Conservation (phyloP, 2,797 vertebrate species). For the Phrynocephalus vlangalii region DNA sequence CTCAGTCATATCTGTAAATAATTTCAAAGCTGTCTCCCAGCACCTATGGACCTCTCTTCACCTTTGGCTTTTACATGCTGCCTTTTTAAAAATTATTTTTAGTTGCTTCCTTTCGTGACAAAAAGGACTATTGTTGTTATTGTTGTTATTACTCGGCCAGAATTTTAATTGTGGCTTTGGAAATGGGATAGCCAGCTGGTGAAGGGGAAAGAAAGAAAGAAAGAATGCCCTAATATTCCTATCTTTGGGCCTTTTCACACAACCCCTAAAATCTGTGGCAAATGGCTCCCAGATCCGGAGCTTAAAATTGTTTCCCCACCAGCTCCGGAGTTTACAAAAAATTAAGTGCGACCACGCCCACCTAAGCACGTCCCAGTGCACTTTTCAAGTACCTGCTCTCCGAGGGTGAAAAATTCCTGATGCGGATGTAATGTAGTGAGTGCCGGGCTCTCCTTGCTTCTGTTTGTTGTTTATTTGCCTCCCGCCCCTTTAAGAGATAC, state of each 20-base stretch:
- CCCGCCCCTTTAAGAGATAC: too few species aligned
- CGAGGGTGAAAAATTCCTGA: too few species aligned
- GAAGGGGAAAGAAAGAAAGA: background rate
- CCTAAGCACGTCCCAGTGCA: too few species aligned
- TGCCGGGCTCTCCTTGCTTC: too few species aligned
- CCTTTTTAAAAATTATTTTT: constrained; percentile 16
- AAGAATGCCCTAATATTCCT: background rate
- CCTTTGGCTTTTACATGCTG: constrained; percentile 55
- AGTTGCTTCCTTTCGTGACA: constrained; percentile 35
- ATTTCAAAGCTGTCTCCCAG: constrained; percentile 62
- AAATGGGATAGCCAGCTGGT: background rate
- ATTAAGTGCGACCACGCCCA: too few species aligned
- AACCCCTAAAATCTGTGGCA: too few species aligned
- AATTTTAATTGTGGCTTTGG: constrained; percentile 20
- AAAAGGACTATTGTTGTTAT: background rate
- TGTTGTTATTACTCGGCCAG: constrained; percentile 16
- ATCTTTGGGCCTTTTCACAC: background rate
- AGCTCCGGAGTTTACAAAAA: too few species aligned
- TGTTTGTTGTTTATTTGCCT: too few species aligned
- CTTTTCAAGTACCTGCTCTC: too few species aligned
- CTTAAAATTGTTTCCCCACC: too few species aligned
- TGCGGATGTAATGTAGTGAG: too few species aligned
- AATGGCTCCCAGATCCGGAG: too few species aligned
- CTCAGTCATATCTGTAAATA: constrained; percentile 75
- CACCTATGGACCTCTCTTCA: constrained; percentile 65